A percentile compares a stretch with the other conserved stretches of the same genome.
phyloP scores from a whole-genome alignment of 2,797 vertebrate genomes.

The Thamnophis elegans region DNA sequence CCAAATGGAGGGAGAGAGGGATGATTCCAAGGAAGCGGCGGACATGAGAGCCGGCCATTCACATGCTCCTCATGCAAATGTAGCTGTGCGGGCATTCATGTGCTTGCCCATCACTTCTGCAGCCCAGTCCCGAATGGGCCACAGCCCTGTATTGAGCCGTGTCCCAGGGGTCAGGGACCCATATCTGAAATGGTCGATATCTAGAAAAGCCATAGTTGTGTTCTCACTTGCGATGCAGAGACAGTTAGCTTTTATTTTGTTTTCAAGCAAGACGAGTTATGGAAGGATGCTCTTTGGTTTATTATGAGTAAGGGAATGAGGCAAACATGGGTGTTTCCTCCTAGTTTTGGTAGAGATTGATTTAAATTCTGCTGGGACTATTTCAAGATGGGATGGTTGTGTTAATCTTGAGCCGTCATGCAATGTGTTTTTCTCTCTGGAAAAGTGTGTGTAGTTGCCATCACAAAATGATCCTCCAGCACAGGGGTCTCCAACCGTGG shows the following conservation, averaged over 20 bases:
- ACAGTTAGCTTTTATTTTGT: background rate
- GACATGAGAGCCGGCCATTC: background rate
- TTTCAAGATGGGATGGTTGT: background rate
- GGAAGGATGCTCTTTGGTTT: background rate
- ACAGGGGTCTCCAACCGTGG: too few relatives aligned
- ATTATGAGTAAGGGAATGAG: background rate
- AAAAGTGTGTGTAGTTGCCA: background rate
- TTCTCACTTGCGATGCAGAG: background rate
- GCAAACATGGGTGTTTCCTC: background rate
- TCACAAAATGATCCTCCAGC: background rate
- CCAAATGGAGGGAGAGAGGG: background rate
- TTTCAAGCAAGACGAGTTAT: background rate
- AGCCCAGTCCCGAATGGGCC: background rate
- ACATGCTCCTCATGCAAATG: background rate
- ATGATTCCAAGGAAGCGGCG: background rate
- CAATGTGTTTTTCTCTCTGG: background rate
- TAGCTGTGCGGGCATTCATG: background rate
- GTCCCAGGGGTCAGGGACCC: background rate
- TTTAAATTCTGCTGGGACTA: background rate
- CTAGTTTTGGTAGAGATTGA: background rate
- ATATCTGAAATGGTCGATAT: background rate
- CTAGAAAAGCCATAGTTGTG: background rate
- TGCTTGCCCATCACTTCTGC: background rate
- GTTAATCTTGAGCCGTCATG: background rate
- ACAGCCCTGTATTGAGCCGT: background rate